Evolutionary conservation across 2,113 vertebrate species (phyloP).

Genomic region (Pongo abelii): DNA sequence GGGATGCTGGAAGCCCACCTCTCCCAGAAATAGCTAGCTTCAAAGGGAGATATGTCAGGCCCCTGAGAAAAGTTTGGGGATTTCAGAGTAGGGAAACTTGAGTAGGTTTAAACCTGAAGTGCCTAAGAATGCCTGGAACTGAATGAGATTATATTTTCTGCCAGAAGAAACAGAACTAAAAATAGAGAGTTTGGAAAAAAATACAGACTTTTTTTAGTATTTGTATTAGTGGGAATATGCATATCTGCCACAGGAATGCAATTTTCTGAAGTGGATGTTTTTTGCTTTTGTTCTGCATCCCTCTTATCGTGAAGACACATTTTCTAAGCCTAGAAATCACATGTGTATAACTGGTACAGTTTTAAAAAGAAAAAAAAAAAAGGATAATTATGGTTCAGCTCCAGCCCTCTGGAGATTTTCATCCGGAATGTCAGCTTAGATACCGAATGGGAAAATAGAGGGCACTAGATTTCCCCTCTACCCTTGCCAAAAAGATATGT

Average conservation of each 20-base stretch:
- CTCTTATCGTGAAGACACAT: neutral
- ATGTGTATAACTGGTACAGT: neutral
- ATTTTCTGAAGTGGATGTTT: neutral
- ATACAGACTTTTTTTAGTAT: neutral
- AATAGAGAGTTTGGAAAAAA: neutral
- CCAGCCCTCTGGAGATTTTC: neutral
- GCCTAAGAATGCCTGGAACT: neutral
- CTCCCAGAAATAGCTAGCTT: neutral
- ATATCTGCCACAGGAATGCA: neutral
- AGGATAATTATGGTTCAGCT: neutral
- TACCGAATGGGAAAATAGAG: neutral
- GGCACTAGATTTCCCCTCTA: neutral
- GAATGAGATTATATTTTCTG: neutral
- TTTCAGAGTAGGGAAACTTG: neutral
- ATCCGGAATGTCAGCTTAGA: neutral
- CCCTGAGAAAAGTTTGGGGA: neutral
- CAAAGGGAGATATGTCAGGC: neutral
- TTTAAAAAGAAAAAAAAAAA: neutral
- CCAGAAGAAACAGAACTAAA: slow-evolving; percentile 36
- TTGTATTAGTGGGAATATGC: neutral
- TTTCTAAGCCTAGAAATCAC: neutral
- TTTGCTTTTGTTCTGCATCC: neutral
- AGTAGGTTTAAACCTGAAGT: neutral
- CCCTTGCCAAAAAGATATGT: neutral
- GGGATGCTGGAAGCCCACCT: fast-evolving